Base-by-base conservation (phyloP, 2,113 vertebrate species). In the Petromus typicus region DNA sequence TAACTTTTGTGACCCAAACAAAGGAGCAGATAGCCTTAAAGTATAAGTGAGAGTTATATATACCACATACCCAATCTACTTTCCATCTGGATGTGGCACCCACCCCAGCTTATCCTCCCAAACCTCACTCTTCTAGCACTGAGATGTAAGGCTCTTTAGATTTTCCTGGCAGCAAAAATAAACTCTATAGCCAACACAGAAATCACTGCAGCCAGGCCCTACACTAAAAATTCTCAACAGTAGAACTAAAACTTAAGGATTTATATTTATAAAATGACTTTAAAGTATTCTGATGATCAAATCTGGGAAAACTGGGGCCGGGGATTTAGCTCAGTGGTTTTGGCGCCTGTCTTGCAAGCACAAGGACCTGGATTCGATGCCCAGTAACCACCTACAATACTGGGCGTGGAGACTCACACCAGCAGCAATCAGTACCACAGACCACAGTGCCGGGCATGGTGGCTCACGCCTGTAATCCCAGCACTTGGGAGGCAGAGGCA, bases 1-100 rank as follows among this genome's bases (percentile, higher is more conserved):
- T 97, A 97, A 97, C 95, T 87, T 76, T 83, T 54, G 86, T 27
- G 23, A 43, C 20, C 73, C 66, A 73, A 76, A 64, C 57, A 90
- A 64, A 88, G 61, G 87, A 96, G 12, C 17, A 57, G 69, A 45
- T 40, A 79, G 73, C 90, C 51, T 67, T 18, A 27, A 9, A 7
- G 71, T 67, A 45, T 88, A 51, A 20, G 71, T 40, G 66, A 66
- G 11, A 76, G 30, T 34, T 61, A 85, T 34, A 85, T 45, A 81
- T 54, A 25, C 27, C 63, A 51, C 1, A 22, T 32, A 6, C 23
- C 64, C 71, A 75, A 3, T 18, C 43, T 30, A 6, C 63, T 83
- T 89, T 82, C 61, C 79, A 78, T 71, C 83, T 27, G 94, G 83
- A 91, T 11, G 27, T 5, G 37, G 34, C 57, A 45, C 48, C 34